These are phyloP conservation scores for Trachelipus rathkii DNA, from an alignment of 1,140 invertebrate genomes.

Conservation along the genomic window DNA sequence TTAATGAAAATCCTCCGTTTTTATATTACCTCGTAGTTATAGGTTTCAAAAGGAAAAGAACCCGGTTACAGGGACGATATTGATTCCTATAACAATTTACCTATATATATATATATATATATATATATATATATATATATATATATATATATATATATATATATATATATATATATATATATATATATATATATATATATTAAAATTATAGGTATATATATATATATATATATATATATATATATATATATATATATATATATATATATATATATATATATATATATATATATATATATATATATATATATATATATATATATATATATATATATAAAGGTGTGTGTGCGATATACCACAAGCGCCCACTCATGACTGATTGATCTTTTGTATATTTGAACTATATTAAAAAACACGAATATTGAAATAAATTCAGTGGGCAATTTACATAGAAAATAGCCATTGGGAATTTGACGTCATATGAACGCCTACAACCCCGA, in stretches of 20 bases:
- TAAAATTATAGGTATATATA: background rate
- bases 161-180: background rate
- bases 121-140: constrained; percentile 15
- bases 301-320: constrained; percentile 8
- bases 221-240: constrained; percentile 1
- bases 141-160: constrained; percentile 11
- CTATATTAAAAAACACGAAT: no score
- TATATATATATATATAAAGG: background rate
- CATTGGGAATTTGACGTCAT: no score
- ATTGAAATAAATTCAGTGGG: no score
- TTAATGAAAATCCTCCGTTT: no score
- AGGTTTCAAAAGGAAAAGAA: no score
- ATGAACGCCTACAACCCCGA: no score
- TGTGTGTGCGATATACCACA: background rate
- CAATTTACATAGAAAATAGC: no score
- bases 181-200: background rate
- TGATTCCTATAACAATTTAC: no score
- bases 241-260: constrained; percentile 9
- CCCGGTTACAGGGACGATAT: no score
- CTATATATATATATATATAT: constrained; percentile 11
- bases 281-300: constrained; percentile 13
- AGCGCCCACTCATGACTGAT: no score
- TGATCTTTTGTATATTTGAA: no score
- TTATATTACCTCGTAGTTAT: no score
- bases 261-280: constrained; percentile 13